A percentile compares a stretch with the other conserved stretches of the same genome.
These are phyloP conservation scores for Petromus typicus DNA, from an alignment of 2,113 vertebrate species.

Conservation along the genomic window DNA sequence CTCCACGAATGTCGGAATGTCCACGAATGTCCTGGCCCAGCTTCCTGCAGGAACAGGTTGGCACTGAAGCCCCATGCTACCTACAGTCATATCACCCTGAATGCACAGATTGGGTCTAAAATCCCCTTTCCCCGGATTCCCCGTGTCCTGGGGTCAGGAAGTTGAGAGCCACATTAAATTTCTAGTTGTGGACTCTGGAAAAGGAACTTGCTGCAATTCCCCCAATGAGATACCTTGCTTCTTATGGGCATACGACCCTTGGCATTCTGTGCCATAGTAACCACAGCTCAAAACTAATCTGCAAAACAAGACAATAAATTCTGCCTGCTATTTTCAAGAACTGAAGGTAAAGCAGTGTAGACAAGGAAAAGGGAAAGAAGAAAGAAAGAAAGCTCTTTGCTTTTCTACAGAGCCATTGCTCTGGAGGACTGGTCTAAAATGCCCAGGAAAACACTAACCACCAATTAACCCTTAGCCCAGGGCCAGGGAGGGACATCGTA, in stretches of 20 bases:
- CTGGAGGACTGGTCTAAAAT: not conserved
- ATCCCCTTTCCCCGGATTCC: not conserved
- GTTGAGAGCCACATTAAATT: not conserved
- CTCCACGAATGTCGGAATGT: not conserved
- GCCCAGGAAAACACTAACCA: not conserved
- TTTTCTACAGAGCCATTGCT: not conserved
- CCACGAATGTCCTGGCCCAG: not conserved
- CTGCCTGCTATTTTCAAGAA: not conserved
- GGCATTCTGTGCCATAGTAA: not conserved
- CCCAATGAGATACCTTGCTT: not conserved
- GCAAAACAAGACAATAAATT: not conserved
- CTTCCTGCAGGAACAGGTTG: too few relatives aligned
- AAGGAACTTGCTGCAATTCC: not conserved
- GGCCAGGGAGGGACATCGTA: not conserved
- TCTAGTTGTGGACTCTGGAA: not conserved
- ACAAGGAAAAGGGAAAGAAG: too few relatives aligned
- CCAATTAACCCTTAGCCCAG: not conserved
- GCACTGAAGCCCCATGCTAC: not conserved
- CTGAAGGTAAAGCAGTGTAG: not conserved
- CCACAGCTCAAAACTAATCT: not conserved
- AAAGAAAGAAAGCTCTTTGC: not conserved
- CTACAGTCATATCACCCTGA: too few relatives aligned
- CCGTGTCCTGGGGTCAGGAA: not conserved
- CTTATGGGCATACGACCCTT: not conserved
- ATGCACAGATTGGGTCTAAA: too few relatives aligned